A percentile compares a stretch with the other conserved stretches of the same genome.
These are phyloP conservation scores for Paramuricea clavata DNA, from an alignment of 92 coral and sea anemone species.

Conservation along the genomic window DNA sequence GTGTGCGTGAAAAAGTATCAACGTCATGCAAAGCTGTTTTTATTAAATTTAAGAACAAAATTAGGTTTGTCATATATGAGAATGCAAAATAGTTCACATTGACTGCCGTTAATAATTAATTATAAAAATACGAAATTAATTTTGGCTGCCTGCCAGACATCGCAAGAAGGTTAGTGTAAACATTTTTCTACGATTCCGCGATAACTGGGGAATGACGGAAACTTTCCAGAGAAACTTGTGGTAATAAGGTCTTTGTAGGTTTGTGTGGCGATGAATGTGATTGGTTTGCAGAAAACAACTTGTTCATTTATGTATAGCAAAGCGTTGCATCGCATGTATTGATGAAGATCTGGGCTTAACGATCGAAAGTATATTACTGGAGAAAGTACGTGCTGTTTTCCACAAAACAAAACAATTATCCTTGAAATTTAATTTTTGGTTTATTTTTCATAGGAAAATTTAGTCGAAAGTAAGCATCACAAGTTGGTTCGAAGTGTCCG, in stretches of 20 bases:
- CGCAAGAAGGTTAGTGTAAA: neutral
- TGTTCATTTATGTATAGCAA: too few species aligned
- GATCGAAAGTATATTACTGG: too few species aligned
- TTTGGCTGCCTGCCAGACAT: neutral
- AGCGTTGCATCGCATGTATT: neutral
- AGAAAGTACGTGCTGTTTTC: too few species aligned
- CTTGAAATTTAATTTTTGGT: neutral
- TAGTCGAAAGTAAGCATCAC: slow-evolving; percentile 96
- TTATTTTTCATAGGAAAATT: slow-evolving; percentile 79
- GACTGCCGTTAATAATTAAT: slow-evolving; percentile 27
- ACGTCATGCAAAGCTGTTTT: neutral
- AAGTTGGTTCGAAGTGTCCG: slow-evolving; percentile 94
- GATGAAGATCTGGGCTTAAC: too few species aligned
- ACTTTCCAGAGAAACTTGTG: neutral
- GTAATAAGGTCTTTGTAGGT: neutral
- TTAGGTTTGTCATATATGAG: neutral
- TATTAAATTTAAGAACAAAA: neutral
- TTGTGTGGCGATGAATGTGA: neutral
- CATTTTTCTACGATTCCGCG: neutral
- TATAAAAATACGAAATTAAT: neutral
- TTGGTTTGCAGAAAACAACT: neutral
- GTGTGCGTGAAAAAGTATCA: neutral
- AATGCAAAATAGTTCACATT: neutral
- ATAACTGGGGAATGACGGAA: neutral
- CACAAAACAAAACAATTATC: neutral